Evolutionary conservation across 1,140 invertebrate species (phyloP), one percentile per base, ranked within the genome.

Genomic region (Drosophila asahinai): DNA sequence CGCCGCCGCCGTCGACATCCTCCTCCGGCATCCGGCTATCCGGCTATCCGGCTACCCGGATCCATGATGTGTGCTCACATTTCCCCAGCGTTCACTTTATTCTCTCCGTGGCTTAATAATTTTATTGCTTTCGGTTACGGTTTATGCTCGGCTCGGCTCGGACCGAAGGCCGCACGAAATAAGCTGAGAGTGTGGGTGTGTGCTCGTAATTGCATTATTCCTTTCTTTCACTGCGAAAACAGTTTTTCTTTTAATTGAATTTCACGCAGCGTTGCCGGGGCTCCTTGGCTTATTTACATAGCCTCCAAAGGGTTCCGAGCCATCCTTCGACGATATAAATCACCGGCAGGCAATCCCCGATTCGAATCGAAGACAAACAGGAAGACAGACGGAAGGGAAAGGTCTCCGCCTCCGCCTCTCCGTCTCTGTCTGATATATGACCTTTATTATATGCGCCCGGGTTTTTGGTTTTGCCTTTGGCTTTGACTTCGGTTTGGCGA

Each of bases 181-280:
- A 8, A 43, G 55, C 36, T 42, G 49, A 22, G 27, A 7, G 45
- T 9, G 14, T 11, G 11, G 17, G 27, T 55, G n/a, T 33, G 27
- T 19, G 25, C 11, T 55, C 40, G 76, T 78, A 79, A 79, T 79
- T 79, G 66, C 75, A 57, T 79, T 79, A 71, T 64, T 52, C 47
- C 65, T 64, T 63, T 71, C 75, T 71, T 59, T 71, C 57, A 30
- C 66, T 30, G 59, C 54, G 40, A 51, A 66, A 73, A 73, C 77
- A 60, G 63, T 86, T 80, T 57, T 76, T 77, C 75, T 70, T 77
- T 86, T 89, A 89, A 86, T 86, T 86, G 83, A 86, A 86, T 86
- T 89, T 83, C 40, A 55, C 45, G 19, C 65, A 48, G 57, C 49
- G 2, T 19, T 7, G 4, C 25, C 6, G 9, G 22, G 33, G 27